Conservation (phyloP, 2,888 invertebrate species). For the Agrochola lota region DNA sequence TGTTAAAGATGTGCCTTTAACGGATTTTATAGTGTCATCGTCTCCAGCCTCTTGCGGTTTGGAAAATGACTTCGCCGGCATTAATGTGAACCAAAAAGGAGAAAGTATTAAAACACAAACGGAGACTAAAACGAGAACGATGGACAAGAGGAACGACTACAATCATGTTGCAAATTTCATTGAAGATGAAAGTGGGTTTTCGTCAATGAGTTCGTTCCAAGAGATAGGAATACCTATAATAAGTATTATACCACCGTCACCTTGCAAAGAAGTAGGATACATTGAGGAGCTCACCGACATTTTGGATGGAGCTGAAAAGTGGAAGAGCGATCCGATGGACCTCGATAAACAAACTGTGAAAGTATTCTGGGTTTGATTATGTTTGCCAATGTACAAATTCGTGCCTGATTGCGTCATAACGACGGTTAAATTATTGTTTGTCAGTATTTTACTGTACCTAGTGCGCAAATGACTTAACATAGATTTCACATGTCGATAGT, state of each 20-base stretch:
- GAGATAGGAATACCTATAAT: conserved; percentile 93
- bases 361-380: conserved; percentile 87
- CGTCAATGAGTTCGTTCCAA: conserved; percentile 96
- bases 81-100: conserved; percentile 74
- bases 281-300: conserved; percentile 78
- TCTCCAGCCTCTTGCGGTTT: conserved; percentile 74
- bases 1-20: conserved; percentile 70
- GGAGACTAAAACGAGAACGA: conserved; percentile 54
- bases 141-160: conserved; percentile 79
- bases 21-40: conserved; percentile 74
- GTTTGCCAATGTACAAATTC: conserved; percentile 74
- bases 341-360: conserved; percentile 84
- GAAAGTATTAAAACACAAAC: conserved; percentile 62
- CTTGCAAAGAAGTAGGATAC: conserved; percentile 84
- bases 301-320: conserved; percentile 78
- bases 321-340: conserved; percentile 81
- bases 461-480: conserved; percentile 53
- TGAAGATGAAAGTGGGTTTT: conserved; percentile 96
- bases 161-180: conserved; percentile 81
- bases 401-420: conserved; percentile 62
- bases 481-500: conserved; percentile 48
- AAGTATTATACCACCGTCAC: conserved; percentile 87
- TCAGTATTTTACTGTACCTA: conserved; percentile 56
- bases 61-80: conserved; percentile 75
- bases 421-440: conserved; percentile 65